Base-by-base conservation (phyloP, 2,797 vertebrate species). In the Rhincodon typus region DNA sequence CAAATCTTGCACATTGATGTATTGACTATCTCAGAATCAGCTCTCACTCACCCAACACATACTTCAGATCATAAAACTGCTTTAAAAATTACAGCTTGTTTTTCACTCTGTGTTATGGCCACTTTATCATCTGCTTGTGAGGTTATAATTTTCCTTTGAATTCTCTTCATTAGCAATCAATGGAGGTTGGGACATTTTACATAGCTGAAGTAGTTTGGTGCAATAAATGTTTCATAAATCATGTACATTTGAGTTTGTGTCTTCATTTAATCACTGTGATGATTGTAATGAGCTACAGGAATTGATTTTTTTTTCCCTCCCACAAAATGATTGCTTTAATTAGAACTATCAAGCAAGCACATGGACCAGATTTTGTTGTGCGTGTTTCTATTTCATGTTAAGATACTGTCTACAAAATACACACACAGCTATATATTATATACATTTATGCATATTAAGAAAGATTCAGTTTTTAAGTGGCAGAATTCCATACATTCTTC, bases 181-280 rank as follows among this genome's bases (percentile, higher is more conserved):
- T 42, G 6, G n/a, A 69, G 42, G 42, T 21, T 62, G 12, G 34
- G 25, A 42, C 62, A 93, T 67, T 93, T 21, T 25, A 93, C 38
- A 69, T 93, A 42, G 10, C 90, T 93, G 90, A 93, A 93, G 38
- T 42, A n/a, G 25, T n/a, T 0, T 3, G 7, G 66, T 93, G 90
- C 90, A 93, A 67, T 69, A 69, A 93, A 93, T 93, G 90, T 93
- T 93, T 93, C 90, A 93, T 93, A 69, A 93, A 93, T 93, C 90
- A 93, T 19, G 38, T 69, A 23, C 38, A 69, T 93, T 93, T 93
- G 90, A 93, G n/a, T 69, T 57, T 93, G 62, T 93, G 62, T 42
- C 90, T 93, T 69, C 90, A 93, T 93, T 69, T 93, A 93, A 69
- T 67, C 62, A 66, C 90, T 23, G 42, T 42, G 90, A 69, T 93